Percentiles rank a stretch among this genome's conserved stretches.
These are phyloP conservation scores for Physocephala rufipes DNA, from an alignment of 2,888 invertebrate species.

Conservation along the genomic window DNA sequence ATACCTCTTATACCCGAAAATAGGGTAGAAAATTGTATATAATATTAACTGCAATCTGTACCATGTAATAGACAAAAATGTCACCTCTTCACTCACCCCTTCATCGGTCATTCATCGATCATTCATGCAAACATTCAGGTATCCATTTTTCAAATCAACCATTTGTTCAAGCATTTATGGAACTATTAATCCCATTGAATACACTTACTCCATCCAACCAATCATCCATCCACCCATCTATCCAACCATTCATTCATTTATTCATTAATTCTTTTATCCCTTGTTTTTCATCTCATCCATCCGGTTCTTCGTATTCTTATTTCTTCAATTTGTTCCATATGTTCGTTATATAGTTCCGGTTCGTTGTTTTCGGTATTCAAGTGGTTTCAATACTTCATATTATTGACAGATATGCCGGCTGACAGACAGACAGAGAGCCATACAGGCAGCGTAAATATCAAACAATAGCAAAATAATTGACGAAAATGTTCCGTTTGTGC, in stretches of 20 bases:
- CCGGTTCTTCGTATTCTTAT: conserved; percentile 9
- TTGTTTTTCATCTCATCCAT: background rate
- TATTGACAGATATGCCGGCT: too few relatives aligned
- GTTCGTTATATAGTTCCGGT: conserved; percentile 22
- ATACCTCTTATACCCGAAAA: too few relatives aligned
- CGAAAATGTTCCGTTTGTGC: conserved; percentile 9
- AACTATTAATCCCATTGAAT: background rate
- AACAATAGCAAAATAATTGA: conserved; percentile 31
- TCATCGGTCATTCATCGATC: background rate
- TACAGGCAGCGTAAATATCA: background rate
- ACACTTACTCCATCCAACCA: conserved; percentile 5
- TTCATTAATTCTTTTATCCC: background rate
- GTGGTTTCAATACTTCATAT: conserved; percentile 8
- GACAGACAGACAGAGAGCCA: background rate
- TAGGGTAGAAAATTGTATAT: background rate
- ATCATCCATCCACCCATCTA: background rate
- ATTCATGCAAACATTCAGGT: too few relatives aligned
- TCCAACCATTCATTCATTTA: background rate
- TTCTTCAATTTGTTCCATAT: background rate
- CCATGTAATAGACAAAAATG: conserved; percentile 1
- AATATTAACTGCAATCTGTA: background rate
- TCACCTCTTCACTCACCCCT: background rate
- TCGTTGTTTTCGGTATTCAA: conserved; percentile 14
- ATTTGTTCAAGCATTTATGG: background rate
- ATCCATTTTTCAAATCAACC: background rate